Evolutionary conservation across 1,140 invertebrate species (phyloP).

Genomic region (Drosophila ironensis): DNA sequence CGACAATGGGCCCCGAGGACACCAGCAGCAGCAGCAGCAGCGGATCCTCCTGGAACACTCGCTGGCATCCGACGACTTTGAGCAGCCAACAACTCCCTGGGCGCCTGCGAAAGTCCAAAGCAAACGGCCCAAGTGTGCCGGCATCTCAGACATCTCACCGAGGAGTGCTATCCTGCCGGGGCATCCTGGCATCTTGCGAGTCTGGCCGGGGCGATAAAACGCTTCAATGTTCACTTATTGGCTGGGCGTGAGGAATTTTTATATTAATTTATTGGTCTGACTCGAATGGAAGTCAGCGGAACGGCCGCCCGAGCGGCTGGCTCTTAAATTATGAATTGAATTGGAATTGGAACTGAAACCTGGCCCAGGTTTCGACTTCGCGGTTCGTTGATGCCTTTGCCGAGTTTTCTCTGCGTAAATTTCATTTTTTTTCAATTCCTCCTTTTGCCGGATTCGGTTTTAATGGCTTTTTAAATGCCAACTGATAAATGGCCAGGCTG

Average conservation of each 20-base stretch:
- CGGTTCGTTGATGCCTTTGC: conserved; percentile 42
- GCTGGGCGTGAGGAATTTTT: conserved; percentile 80
- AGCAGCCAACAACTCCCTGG: background rate
- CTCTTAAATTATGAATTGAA: conserved; percentile 78
- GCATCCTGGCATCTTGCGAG: conserved; percentile 19
- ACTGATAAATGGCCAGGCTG: conserved; percentile 76
- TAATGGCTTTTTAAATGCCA: conserved; percentile 80
- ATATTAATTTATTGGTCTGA: conserved; percentile 75
- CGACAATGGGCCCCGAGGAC: conserved; percentile 29
- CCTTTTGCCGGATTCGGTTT: conserved; percentile 69
- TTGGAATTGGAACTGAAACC: conserved; percentile 41
- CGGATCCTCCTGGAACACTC: background rate
- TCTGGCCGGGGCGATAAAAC: conserved; percentile 67
- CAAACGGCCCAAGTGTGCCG: conserved; percentile 66
- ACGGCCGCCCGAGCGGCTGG: conserved; percentile 14
- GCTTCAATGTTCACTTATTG: conserved; percentile 74
- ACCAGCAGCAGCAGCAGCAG: too few species aligned
- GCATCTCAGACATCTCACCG: conserved; percentile 65
- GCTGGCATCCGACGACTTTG: background rate
- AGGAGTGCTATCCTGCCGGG: conserved; percentile 7
- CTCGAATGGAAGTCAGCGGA: conserved; percentile 23
- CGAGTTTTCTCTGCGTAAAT: conserved; percentile 19
- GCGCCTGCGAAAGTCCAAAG: conserved; percentile 35
- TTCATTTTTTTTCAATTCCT: conserved; percentile 29
- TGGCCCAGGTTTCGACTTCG: conserved; percentile 19